Base-by-base conservation (phyloP, 2,888 invertebrate genomes). In the Xanthorhoe spadicearia region DNA sequence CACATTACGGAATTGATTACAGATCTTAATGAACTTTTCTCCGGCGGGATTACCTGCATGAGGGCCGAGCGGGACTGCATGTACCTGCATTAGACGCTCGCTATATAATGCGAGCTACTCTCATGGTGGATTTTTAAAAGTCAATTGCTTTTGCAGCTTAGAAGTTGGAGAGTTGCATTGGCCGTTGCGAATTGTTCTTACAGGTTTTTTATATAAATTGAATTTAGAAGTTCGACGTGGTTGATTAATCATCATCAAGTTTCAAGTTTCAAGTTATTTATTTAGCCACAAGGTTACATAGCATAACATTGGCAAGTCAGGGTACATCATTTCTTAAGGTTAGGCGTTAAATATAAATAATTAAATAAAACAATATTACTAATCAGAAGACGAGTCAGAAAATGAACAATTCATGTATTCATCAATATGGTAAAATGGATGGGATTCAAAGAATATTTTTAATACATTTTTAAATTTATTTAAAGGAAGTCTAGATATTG, bases 1-100 rank as follows among this genome's bases (percentile, higher is more conserved):
- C 60, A 64, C 64, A 70, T 64, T 60, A 70, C 9, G 46, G 60
- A 65, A 56, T 57, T 65, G 70, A 67, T 70, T 65, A 58, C 58
- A 35, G 60, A 63, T 66, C 63, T 57, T 70, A 64, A 66, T 69
- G 59, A 64, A 61, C 17, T 50, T 63, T 55, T 48, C 48, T 49
- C 54, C 48, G 49, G 28, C 17, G 58, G 49, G 43, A 64, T 53
- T 46, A 52, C 51, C n/a, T 49, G 38, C 38, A 43, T 13, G 38
- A 43, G 35, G 38, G 53, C 64, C 49, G 58, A 55, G 49, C 48
- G 35, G 48, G 17, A 58, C 53, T 51, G 57, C 48, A 52, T 51
- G 32, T 55, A 49, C 46, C 13, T 13, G 38, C 38, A 43, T 43
- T 13, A 43, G 10, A 43, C 13, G 38, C 32, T 7, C 6, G 13